Base-by-base conservation (phyloP, 2,113 vertebrate genomes). In the Equus quagga region DNA sequence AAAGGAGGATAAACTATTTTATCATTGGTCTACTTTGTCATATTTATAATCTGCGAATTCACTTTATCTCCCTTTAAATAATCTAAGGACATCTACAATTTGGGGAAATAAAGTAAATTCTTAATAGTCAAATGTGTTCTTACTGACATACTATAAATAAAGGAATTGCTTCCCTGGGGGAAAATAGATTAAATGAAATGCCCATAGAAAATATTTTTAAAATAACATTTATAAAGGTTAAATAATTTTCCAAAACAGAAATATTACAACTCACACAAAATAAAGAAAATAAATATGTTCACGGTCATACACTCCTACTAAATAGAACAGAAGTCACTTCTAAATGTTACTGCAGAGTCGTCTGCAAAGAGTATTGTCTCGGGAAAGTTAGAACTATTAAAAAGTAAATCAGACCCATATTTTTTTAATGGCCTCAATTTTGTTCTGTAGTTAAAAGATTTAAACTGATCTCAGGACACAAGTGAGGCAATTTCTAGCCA, bases 401-500 rank as follows among this genome's bases (percentile, higher is more conserved):
- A 96, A 84, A 93, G 56, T 51, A 87, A 96, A 85, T 69, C 62
- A 96, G 83, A 46, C 14, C 33, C 82, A n/a, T 65, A 2, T 23
- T 46, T 58, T 46, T 90, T 87, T 90, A 96, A 94, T 82, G 11
- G 75, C 78, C 92, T 89, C 76, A 69, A 92, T 92, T 96, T 88
- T 96, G 41, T 91, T 94, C 49, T 73, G 65, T 62, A 76, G 97
- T 90, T 97, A 95, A 96, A 95, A 85, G 49, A 94, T 58, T 96
- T 31, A 87, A 89, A 97, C 72, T 82, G 72, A 98, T 97, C 89
- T 81, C 93, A 26, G 64, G 70, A 90, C 75, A 97, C 15, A 85
- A 79, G 70, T 80, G 76, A 98, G 91, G 97, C 91, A 97, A 84
- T 97, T 94, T 96, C 98, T 98, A 96, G 96, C 98, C 97, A 46